A percentile compares a stretch with the other conserved stretches of the same genome.
These are phyloP conservation scores for Noctuana brunneofusca DNA, from an alignment of 2,888 invertebrate genomes.

Conservation along the genomic window DNA sequence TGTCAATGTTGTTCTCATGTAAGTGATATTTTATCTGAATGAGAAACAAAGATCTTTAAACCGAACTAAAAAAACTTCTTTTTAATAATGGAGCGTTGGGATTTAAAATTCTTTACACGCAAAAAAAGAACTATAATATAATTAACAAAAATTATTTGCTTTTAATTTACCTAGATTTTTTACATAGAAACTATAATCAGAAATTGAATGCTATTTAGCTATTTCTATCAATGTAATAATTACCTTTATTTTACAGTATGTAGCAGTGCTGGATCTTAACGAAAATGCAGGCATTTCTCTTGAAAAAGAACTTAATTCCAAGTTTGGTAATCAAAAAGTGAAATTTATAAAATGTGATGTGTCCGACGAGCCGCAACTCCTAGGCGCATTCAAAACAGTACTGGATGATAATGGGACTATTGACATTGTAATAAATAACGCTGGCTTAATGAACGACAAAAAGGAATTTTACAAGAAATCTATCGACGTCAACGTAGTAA, in stretches of 20 bases:
- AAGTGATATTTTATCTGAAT: too few relatives aligned
- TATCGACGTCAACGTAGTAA: slow-evolving; percentile 57
- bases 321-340: slow-evolving; percentile 49
- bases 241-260: slow-evolving; percentile 11
- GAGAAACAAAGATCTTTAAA: too few relatives aligned
- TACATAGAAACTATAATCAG: too few relatives aligned
- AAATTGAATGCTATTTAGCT: too few relatives aligned
- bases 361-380: slow-evolving; percentile 49
- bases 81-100: too few relatives aligned
- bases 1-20: too few relatives aligned
- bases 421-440: slow-evolving; percentile 55
- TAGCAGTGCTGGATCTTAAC: slow-evolving; percentile 10
- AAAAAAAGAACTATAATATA: too few relatives aligned
- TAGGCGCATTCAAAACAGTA: slow-evolving; percentile 47
- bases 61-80: too few relatives aligned
- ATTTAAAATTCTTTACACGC: too few relatives aligned
- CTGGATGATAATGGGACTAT: slow-evolving; percentile 46
- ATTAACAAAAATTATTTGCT: too few relatives aligned
- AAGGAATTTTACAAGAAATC: slow-evolving; percentile 48
- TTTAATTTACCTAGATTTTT: too few relatives aligned
- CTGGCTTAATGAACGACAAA: slow-evolving; percentile 54
- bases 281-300: slow-evolving; percentile 43
- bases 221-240: too few relatives aligned
- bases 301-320: slow-evolving; percentile 48
- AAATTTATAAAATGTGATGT: slow-evolving; percentile 59